These are phyloP conservation scores for Illadopsis cleaveri DNA, from an alignment of 2,113 vertebrate species.

Conservation along the genomic window DNA sequence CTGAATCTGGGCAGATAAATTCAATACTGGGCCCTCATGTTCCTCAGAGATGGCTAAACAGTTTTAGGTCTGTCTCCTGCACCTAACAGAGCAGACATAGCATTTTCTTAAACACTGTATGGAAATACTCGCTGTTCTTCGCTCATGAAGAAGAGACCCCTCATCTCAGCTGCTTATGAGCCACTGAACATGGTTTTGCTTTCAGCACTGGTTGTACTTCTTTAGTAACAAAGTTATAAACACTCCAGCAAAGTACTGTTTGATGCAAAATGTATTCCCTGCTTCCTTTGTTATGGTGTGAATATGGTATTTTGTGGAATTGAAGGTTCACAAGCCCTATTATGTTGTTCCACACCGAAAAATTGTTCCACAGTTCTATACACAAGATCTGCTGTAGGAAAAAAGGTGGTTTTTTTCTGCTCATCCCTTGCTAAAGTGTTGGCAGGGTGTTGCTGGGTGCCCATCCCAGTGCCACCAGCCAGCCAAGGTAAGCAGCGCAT, in stretches of 20 bases:
- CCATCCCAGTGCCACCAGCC: not conserved
- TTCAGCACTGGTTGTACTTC: not conserved
- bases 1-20: not conserved
- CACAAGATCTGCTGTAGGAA: not conserved
- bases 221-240: not conserved
- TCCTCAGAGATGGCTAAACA: not conserved
- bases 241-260: not conserved
- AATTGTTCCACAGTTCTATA: accelerated
- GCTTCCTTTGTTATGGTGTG: not conserved
- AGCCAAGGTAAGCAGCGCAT: not conserved
- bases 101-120: not conserved
- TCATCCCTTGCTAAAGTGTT: not conserved
- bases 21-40: accelerated
- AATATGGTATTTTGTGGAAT: not conserved
- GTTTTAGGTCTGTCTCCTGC: not conserved
- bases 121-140: not conserved
- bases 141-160: not conserved
- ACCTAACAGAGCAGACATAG: not conserved
- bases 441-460: not conserved
- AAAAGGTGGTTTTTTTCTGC: not conserved
- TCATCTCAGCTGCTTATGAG: not conserved
- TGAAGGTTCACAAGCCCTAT: not conserved
- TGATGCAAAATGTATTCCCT: not conserved
- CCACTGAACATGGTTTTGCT: not conserved
- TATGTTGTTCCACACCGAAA: not conserved